phyloP scores from a whole-genome alignment of 2,888 invertebrate species.

The Neoitamus cyanurus region DNA sequence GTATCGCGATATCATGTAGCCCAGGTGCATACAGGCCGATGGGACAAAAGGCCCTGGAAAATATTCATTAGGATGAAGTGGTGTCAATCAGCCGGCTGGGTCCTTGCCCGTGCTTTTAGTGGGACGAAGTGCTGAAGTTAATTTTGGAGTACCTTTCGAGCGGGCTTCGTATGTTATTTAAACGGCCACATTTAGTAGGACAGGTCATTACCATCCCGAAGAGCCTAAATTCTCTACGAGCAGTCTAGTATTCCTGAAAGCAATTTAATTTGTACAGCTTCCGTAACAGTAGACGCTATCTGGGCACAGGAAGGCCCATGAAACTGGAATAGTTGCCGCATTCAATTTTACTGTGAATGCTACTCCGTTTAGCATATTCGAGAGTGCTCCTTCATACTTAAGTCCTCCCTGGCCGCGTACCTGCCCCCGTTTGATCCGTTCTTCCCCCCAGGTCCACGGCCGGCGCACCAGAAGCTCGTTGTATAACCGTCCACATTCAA shows the following conservation, averaged over 20 bases:
- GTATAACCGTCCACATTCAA: constrained; percentile 30
- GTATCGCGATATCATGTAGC: background rate
- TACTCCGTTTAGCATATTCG: constrained; percentile 32
- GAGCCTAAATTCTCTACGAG: background rate
- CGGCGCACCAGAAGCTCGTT: constrained; percentile 18
- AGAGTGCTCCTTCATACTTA: constrained; percentile 24
- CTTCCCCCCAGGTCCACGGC: background rate
- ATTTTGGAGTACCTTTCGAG: background rate
- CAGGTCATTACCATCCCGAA: constrained; percentile 35
- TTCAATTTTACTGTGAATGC: constrained; percentile 26
- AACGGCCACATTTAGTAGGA: constrained; percentile 16
- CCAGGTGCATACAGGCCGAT: background rate
- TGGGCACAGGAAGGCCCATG: background rate
- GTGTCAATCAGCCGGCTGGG: background rate
- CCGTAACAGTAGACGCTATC: constrained; percentile 25
- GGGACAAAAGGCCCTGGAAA: background rate
- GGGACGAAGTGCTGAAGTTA: background rate
- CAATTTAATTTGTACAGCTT: constrained; percentile 41
- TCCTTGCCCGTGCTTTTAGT: background rate
- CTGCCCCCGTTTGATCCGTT: background rate
- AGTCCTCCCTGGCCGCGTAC: background rate
- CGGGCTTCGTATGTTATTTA: background rate
- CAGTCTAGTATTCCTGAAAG: constrained; percentile 13
- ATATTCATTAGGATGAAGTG: background rate
- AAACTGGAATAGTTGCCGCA: constrained; percentile 18